Base-by-base conservation (phyloP, 2,888 invertebrate genomes). In the Julus scandinavius region DNA sequence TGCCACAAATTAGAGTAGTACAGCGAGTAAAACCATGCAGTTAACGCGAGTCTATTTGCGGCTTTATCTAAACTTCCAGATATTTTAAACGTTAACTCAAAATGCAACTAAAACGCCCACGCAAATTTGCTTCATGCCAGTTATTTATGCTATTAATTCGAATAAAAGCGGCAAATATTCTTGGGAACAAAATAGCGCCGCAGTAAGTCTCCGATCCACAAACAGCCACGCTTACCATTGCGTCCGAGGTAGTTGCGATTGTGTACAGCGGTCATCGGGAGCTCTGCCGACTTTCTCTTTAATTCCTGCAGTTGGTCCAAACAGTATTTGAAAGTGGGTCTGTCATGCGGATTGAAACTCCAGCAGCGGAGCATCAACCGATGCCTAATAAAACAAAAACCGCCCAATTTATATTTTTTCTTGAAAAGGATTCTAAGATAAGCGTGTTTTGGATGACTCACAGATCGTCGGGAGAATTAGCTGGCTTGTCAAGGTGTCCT, bases 321-420 rank as follows among this genome's bases (percentile, higher is more conserved):
- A 91, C 97, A 97, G 90, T 95, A 94, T 90, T 95, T 95, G 92
- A 99, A 99, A 87, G 96, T 96, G 1, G 98, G 98, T 89, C 99
- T 94, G 90, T 95, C 94, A 89, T 96, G 96, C 0, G 97, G 95
- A 85, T 94, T 94, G 91, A 95, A 96, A 91, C 95, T 95, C 98
- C 98, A 99, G 92, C 98, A 98, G 91, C 95, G 94, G 89, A 96
- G 93, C 94, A 99, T 97, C 88, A 98, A 92, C 90, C 95, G 94
- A 92, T 97, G 97, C 89, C 97, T 97, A 80, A 40, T 63, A 50
- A 83, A 87, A 88, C 84, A 84, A 29, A 29, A 29, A 29, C 29
- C 29, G 29, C 29, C 29, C 29, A 29, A 29, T 29, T 29, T 29
- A 29, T 29, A 29, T 29, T 29, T 29, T 29, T 29, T 29, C 29